Evolutionary conservation across 2,797 vertebrate species (phyloP).

Genomic region (Lacerta bilineata): DNA sequence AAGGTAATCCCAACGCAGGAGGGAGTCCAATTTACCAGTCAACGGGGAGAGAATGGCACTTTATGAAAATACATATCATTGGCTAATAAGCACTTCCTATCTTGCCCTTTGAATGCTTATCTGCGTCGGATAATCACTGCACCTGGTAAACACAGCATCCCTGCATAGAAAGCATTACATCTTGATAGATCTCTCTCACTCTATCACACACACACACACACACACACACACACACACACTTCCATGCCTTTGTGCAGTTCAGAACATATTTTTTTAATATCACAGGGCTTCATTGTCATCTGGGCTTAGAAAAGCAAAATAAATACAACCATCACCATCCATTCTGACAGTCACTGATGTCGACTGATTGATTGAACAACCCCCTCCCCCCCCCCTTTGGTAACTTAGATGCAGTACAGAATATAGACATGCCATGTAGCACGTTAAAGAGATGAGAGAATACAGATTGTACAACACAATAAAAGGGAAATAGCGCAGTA

Average conservation of each 20-base stretch:
- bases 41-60: not conserved
- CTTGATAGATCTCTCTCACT: constrained; percentile 21
- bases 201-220: not conserved
- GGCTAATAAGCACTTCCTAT: constrained; percentile 45
- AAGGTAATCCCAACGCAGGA: constrained; percentile 61
- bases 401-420: too few relatives aligned
- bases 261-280: not conserved
- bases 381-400: too few relatives aligned
- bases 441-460: too few relatives aligned
- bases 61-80: constrained; percentile 17
- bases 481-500: too few relatives aligned
- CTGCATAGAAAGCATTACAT: not conserved
- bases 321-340: not conserved
- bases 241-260: not conserved
- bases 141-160: constrained; percentile 27
- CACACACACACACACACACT: too few relatives aligned
- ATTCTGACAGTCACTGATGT: not conserved
- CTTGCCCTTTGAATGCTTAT: constrained; percentile 38
- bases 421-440: too few relatives aligned
- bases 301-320: not conserved
- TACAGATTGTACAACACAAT: too few relatives aligned
- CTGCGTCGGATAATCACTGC: constrained; percentile 38
- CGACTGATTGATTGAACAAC: too few relatives aligned
- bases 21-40: constrained; percentile 55
- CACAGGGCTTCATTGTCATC: accelerated